A percentile compares a stretch with the other conserved stretches of the same genome.
phyloP scores from a whole-genome alignment of 2,888 invertebrate species.

The Agonopterix alstromeriana region DNA sequence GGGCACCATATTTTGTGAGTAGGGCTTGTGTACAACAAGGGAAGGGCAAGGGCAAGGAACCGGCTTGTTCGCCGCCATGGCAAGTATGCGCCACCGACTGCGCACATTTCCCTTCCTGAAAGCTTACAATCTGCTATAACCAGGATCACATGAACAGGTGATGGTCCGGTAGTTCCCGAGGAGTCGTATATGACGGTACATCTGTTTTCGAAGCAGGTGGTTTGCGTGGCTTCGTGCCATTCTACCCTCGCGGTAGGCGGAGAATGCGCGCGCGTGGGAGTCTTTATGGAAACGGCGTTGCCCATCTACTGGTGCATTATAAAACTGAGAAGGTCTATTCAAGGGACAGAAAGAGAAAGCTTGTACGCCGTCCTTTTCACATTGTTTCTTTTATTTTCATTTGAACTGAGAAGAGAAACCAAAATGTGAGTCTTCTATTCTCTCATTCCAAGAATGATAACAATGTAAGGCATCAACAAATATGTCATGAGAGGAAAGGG shows the following conservation, averaged over 20 bases:
- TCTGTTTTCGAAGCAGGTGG: conserved; percentile 15
- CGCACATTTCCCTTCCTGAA: conserved; percentile 77
- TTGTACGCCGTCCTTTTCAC: background rate
- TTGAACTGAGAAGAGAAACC: background rate
- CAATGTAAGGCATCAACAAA: conserved; percentile 3
- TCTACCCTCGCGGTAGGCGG: conserved; percentile 52
- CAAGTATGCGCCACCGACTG: conserved; percentile 33
- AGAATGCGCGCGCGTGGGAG: conserved; percentile 59
- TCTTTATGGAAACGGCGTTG: conserved; percentile 62
- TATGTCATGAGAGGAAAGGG: conserved; percentile 21
- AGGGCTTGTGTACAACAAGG: conserved; percentile 21
- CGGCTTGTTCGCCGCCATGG: conserved; percentile 15
- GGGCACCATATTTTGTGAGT: conserved; percentile 53
- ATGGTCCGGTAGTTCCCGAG: conserved; percentile 24
- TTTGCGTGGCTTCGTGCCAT: conserved; percentile 47
- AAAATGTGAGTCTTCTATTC: conserved; percentile 1
- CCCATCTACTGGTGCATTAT: conserved; percentile 47
- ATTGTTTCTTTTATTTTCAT: background rate
- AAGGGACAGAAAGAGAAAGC: conserved; percentile 11
- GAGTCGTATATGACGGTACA: background rate
- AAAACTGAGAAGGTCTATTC: conserved; percentile 32
- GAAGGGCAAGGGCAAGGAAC: conserved; percentile 16
- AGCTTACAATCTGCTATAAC: conserved; percentile 79
- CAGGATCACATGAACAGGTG: conserved; percentile 62
- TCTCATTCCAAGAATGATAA: conserved; percentile 8